A percentile compares a stretch with the other conserved stretches of the same genome.
These are phyloP conservation scores for Antheraea yamamai DNA, from an alignment of 2,888 invertebrate species.

Conservation along the genomic window DNA sequence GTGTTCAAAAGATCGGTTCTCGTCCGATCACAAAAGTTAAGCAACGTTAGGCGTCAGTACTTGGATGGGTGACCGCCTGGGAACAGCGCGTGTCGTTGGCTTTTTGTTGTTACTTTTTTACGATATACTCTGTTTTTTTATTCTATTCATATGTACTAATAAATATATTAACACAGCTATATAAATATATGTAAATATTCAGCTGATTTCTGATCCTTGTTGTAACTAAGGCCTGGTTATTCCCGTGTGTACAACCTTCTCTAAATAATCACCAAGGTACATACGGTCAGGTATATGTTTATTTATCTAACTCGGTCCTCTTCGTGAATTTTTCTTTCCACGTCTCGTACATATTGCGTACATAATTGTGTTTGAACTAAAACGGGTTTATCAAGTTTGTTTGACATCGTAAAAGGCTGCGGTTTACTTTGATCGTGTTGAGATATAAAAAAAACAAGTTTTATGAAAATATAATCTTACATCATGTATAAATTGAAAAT, in stretches of 20 bases:
- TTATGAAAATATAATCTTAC: neutral
- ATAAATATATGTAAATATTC: neutral
- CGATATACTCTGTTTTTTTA: too few relatives aligned
- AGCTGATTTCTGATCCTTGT: conserved; percentile 17
- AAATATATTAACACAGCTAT: too few relatives aligned
- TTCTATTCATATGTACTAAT: too few relatives aligned
- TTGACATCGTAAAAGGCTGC: conserved; percentile 39
- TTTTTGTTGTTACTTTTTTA: conserved; percentile 32
- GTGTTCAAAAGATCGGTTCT: too few relatives aligned
- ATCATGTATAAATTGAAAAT: neutral
- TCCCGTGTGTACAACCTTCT: conserved; percentile 9
- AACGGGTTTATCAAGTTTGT: conserved; percentile 45
- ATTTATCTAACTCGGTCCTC: conserved; percentile 11
- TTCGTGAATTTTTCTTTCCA: conserved; percentile 6
- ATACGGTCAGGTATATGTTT: conserved; percentile 17
- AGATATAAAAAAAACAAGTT: neutral
- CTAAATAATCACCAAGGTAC: conserved; percentile 2
- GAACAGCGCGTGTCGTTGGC: conserved; percentile 54
- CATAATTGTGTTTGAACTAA: conserved; percentile 44
- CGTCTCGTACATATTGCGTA: conserved; percentile 24
- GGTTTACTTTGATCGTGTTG: conserved; percentile 28
- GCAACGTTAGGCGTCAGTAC: conserved; percentile 54
- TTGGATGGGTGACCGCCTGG: conserved; percentile 77
- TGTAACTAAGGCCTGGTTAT: conserved; percentile 5
- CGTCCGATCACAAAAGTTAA: too few relatives aligned